phyloP scores from a whole-genome alignment of 64 coral and sea anemone genomes.

The Stylophora pistillata region DNA sequence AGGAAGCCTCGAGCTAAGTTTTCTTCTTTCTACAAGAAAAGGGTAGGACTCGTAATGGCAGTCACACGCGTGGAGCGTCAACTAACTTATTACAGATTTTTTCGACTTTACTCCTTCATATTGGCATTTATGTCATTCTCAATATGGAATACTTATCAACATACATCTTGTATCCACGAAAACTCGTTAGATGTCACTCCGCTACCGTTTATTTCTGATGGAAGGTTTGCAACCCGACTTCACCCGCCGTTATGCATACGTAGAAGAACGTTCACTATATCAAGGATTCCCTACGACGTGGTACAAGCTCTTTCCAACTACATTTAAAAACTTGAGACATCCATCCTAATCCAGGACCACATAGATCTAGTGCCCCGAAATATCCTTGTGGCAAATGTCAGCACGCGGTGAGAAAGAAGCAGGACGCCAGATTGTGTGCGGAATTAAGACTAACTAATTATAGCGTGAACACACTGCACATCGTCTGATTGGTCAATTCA shows the following conservation, averaged over 20 bases:
- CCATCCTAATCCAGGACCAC: slow-evolving; percentile 16
- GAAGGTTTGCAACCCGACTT: slow-evolving; percentile 16
- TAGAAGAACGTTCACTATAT: slow-evolving; percentile 4
- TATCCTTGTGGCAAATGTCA: slow-evolving; percentile 40
- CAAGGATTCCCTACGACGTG: neutral
- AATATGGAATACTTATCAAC: slow-evolving; percentile 13
- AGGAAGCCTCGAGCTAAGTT: no score
- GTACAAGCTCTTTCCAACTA: slow-evolving; percentile 16
- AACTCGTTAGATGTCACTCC: neutral
- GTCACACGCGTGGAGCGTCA: neutral
- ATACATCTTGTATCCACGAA: slow-evolving; percentile 1
- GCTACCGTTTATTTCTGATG: slow-evolving; percentile 2
- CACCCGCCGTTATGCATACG: neutral
- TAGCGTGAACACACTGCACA: no score
- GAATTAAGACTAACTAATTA: no score
- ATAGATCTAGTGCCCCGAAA: slow-evolving; percentile 16
- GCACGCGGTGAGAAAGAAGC: slow-evolving; percentile 34
- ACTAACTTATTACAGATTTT: neutral
- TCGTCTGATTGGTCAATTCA: no score
- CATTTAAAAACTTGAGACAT: neutral
- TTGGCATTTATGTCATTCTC: slow-evolving; percentile 6
- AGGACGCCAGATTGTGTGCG: slow-evolving; percentile 54
- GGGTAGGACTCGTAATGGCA: no score
- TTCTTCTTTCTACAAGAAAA: no score
- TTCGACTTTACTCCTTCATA: neutral